Evolutionary conservation across 2,797 vertebrate species (phyloP).

Genomic region (Lepilemur septentrionalis): DNA sequence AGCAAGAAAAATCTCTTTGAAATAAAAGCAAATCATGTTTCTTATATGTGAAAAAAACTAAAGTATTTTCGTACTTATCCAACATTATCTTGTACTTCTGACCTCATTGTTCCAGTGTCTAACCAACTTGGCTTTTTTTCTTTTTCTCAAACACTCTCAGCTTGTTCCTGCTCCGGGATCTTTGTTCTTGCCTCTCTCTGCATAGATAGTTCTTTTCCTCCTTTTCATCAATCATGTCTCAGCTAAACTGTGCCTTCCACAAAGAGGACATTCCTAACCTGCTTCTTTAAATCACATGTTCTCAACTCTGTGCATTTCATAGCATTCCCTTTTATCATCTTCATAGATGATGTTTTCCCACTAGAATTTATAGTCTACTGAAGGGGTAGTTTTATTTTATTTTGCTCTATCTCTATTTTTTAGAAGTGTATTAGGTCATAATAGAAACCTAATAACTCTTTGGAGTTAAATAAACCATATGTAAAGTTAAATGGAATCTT

Average conservation of each 20-base stretch:
- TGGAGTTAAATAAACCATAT: not conserved
- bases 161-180: not conserved
- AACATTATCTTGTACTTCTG: not conserved
- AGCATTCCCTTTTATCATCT: not conserved
- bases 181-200: not conserved
- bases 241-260: not conserved
- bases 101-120: not conserved
- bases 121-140: not conserved
- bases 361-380: not conserved
- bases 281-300: not conserved
- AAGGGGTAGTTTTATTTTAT: not conserved
- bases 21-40: not conserved
- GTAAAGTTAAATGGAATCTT: not conserved
- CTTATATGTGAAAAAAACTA: not conserved
- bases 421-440: not conserved
- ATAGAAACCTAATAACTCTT: not conserved
- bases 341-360: not conserved
- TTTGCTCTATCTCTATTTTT: not conserved
- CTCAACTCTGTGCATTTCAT: not conserved
- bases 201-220: not conserved
- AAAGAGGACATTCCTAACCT: not conserved
- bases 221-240: not conserved
- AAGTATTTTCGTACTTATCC: not conserved
- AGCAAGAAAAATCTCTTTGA: not conserved
- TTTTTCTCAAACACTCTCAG: not conserved